Conservation (phyloP, 2,113 vertebrate genomes). For the Sylvilagus bachmani region DNA sequence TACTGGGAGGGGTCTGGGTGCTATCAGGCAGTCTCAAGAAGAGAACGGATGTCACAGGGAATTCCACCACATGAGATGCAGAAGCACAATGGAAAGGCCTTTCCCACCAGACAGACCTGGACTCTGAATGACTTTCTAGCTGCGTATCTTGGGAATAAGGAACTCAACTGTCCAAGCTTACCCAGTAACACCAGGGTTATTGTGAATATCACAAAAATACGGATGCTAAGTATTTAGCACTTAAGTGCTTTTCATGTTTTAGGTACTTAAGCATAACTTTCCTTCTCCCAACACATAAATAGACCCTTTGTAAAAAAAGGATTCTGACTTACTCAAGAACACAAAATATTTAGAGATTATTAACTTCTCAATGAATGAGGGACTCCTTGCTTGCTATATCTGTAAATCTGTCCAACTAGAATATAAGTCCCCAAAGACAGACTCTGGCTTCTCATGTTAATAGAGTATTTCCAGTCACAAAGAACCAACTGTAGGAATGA, state of each 20-base stretch:
- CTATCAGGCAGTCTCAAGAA: neutral
- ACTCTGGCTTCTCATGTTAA: slow-evolving; percentile 49
- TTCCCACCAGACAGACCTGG: neutral
- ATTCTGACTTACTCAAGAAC: slow-evolving; percentile 55
- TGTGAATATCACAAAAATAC: slow-evolving; percentile 52
- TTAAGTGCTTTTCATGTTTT: slow-evolving; percentile 32
- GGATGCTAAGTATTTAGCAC: neutral
- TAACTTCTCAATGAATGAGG: slow-evolving; percentile 64
- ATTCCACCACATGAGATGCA: neutral
- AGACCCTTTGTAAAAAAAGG: neutral
- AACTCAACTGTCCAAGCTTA: slow-evolving; percentile 1
- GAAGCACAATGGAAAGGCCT: neutral
- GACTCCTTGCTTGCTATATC: slow-evolving; percentile 30
- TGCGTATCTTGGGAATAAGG: neutral
- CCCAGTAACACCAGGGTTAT: neutral
- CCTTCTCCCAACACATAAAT: neutral
- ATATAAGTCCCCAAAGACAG: slow-evolving; percentile 49
- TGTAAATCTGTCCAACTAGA: slow-evolving; percentile 61
- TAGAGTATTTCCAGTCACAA: slow-evolving; percentile 50
- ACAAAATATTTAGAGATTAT: slow-evolving; percentile 57
- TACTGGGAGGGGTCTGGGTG: neutral
- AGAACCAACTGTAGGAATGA: slow-evolving; percentile 37
- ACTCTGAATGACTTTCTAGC: neutral
- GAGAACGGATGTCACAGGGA: neutral
- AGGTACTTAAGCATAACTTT: slow-evolving; percentile 48